Percentiles rank a stretch among this genome's conserved stretches.
These are phyloP conservation scores for Castor canadensis DNA, from an alignment of 2,113 vertebrate genomes.

Conservation along the genomic window DNA sequence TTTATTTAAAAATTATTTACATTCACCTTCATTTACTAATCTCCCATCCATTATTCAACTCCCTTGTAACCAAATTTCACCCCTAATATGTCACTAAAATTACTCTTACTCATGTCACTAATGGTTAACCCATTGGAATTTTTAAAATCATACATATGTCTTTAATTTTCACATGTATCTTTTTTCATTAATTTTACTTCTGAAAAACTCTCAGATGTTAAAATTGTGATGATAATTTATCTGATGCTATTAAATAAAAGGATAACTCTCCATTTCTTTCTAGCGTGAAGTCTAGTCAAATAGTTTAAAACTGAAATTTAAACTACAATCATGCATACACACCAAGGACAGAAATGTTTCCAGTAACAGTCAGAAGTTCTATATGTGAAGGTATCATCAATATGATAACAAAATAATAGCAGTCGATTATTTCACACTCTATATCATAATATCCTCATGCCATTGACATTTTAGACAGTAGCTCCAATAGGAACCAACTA, in stretches of 20 bases:
- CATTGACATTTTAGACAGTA: not conserved
- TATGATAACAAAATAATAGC: not conserved
- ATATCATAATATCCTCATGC: not conserved
- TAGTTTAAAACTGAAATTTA: not conserved
- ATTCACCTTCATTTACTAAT: not conserved
- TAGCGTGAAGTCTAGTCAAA: not conserved
- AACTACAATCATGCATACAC: not conserved
- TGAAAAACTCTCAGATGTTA: not conserved
- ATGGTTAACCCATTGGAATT: not conserved
- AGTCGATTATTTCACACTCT: no score
- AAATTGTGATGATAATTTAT: not conserved
- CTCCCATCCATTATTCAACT: not conserved
- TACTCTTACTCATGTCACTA: not conserved
- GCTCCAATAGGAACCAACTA: not conserved
- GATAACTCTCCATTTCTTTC: not conserved
- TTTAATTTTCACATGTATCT: not conserved
- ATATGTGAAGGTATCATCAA: not conserved
- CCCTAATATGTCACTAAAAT: not conserved
- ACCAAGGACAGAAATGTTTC: not conserved
- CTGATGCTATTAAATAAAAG: not conserved
- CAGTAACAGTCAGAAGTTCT: not conserved
- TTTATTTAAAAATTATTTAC: not conserved
- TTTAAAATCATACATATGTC: not conserved
- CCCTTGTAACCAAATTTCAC: not conserved
- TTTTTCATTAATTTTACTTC: slow-evolving; percentile 11